These are phyloP conservation scores for Argyresthia goedartella DNA, from an alignment of 2,888 invertebrate species.

Conservation along the genomic window DNA sequence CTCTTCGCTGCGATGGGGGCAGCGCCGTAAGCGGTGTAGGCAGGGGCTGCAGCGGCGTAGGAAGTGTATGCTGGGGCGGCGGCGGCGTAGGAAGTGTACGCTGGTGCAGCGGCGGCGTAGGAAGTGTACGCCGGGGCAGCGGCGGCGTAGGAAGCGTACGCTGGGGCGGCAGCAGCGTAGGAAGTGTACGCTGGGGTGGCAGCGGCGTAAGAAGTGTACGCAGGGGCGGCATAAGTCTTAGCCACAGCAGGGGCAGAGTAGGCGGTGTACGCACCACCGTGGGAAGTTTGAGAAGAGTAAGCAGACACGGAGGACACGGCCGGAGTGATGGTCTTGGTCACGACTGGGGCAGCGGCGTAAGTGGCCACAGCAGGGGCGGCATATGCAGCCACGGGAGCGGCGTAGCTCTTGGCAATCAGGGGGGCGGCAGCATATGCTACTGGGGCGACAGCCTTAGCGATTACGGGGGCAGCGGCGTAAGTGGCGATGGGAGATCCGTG, in stretches of 20 bases:
- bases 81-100: conserved; percentile 38
- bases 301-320: conserved; percentile 15
- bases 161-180: conserved; percentile 17
- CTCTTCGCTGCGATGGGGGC: conserved; percentile 38
- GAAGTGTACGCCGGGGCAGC: conserved; percentile 19
- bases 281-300: conserved; percentile 10
- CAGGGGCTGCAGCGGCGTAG: conserved; percentile 23
- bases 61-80: conserved; percentile 10
- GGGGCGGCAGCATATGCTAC: conserved; percentile 7
- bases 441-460: conserved; percentile 19
- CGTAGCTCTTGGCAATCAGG: conserved; percentile 12
- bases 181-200: conserved; percentile 6
- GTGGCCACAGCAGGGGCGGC: conserved; percentile 12
- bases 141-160: conserved; percentile 24
- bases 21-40: conserved; percentile 42
- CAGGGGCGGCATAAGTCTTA: conserved; percentile 16
- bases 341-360: conserved; percentile 18
- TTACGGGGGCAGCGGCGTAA: conserved; percentile 52
- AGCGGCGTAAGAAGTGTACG: conserved; percentile 22
- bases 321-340: conserved; percentile 34
- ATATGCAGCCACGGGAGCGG: conserved; percentile 14
- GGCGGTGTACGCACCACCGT: conserved; percentile 25
- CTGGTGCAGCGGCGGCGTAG: conserved; percentile 38
- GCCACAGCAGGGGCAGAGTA: conserved; percentile 40
- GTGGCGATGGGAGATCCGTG: conserved; percentile 36